These are phyloP conservation scores for Phortica okadai DNA, from an alignment of 2,888 invertebrate species.

Conservation along the genomic window DNA sequence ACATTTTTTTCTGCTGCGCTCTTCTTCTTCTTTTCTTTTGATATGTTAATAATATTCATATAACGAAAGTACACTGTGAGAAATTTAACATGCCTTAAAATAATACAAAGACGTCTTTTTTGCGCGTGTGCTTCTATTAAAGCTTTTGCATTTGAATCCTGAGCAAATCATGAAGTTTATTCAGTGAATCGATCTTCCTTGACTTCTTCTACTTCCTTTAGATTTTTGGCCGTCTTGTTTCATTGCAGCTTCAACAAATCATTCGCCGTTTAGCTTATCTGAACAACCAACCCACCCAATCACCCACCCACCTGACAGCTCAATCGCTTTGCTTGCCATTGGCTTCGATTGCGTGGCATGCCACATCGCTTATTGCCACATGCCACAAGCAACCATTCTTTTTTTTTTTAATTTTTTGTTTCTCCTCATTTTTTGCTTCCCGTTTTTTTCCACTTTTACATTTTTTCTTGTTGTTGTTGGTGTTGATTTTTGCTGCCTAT, in stretches of 20 bases:
- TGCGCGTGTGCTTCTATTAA: too few species aligned
- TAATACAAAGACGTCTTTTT: too few species aligned
- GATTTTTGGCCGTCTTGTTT: too few species aligned
- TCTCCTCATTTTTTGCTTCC: constrained; percentile 10
- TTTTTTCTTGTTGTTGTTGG: constrained; percentile 44
- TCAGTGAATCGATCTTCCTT: too few species aligned
- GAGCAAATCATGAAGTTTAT: too few species aligned
- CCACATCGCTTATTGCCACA: neutral
- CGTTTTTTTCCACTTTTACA: constrained; percentile 14
- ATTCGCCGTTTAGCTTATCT: neutral
- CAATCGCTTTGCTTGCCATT: neutral
- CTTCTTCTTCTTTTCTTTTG: constrained; percentile 17
- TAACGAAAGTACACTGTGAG: constrained; percentile 39
- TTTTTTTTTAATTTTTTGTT: constrained; percentile 14
- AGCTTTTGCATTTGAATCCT: too few species aligned
- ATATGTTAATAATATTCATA: constrained; percentile 43
- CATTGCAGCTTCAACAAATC: neutral
- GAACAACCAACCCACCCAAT: neutral
- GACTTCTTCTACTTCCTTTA: too few species aligned
- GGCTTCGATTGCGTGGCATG: neutral
- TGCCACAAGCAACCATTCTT: constrained; percentile 22
- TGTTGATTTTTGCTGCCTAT: constrained; percentile 36
- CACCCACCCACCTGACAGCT: neutral
- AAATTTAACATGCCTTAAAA: neutral
- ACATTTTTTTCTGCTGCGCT: constrained; percentile 20